phyloP scores from a whole-genome alignment of 2,113 vertebrate species.

The Toxotes jaculatrix region DNA sequence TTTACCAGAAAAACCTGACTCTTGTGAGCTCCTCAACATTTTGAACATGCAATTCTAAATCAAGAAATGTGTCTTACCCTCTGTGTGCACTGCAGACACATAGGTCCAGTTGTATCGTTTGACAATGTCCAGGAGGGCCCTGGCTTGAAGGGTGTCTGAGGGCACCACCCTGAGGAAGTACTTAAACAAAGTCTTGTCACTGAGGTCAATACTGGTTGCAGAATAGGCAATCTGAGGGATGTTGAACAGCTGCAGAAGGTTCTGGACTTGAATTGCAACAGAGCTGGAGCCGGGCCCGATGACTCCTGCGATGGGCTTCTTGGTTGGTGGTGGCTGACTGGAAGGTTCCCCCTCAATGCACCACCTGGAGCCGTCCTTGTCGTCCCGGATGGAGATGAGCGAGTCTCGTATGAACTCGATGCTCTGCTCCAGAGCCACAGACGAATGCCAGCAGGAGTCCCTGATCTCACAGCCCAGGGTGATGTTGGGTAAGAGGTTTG shows the following conservation, averaged over 20 bases:
- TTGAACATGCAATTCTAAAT: background rate
- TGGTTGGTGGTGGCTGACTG: constrained; percentile 85
- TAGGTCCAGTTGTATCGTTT: constrained; percentile 98
- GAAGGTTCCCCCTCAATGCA: constrained; percentile 89
- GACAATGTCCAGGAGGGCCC: constrained; percentile 94
- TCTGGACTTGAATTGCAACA: constrained; percentile 97
- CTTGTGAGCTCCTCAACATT: background rate
- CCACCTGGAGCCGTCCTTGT: constrained; percentile 89
- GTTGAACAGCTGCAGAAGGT: constrained; percentile 95
- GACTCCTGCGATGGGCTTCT: constrained; percentile 94
- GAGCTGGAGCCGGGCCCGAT: constrained; percentile 98
- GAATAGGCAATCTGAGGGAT: constrained; percentile 97
- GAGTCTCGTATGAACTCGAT: constrained; percentile 98
- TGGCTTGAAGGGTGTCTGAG: constrained; percentile 93
- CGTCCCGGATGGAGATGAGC: constrained; percentile 94
- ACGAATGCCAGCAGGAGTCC: constrained; percentile 97
- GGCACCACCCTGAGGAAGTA: constrained; percentile 96
- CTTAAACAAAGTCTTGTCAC: constrained; percentile 95
- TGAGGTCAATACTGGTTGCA: constrained; percentile 95
- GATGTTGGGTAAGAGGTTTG: constrained; percentile 91
- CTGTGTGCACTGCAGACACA: constrained; percentile 95
- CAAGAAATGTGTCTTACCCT: constrained; percentile 86
- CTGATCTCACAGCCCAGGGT: constrained; percentile 95
- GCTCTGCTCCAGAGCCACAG: constrained; percentile 95
- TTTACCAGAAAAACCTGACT: background rate